Conservation (phyloP, 2,888 invertebrate genomes). For the Lasioglossum malachurum region DNA sequence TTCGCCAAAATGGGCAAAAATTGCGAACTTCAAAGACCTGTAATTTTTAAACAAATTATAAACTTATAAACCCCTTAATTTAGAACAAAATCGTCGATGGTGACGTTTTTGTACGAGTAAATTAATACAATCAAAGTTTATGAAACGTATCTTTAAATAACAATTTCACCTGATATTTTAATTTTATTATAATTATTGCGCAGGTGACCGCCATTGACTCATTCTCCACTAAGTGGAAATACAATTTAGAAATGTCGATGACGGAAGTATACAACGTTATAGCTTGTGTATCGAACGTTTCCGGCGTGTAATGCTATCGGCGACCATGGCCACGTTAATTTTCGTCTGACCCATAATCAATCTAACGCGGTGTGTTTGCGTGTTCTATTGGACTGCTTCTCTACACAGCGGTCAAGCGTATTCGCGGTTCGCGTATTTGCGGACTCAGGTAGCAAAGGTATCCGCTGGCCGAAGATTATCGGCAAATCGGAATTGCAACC, state of each 20-base stretch:
- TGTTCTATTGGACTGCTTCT: slow-evolving; percentile 50
- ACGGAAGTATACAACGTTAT: background rate
- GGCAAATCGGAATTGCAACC: slow-evolving; percentile 53
- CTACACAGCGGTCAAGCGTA: slow-evolving; percentile 40
- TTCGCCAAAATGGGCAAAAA: no score
- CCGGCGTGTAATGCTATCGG: slow-evolving; percentile 25
- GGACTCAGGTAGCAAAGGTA: slow-evolving; percentile 64
- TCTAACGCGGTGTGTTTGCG: slow-evolving; percentile 64
- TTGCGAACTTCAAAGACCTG: no score
- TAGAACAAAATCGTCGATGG: no score
- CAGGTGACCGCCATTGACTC: no score
- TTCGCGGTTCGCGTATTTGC: slow-evolving; percentile 64
- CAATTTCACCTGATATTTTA: no score
- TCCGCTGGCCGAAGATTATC: slow-evolving; percentile 58
- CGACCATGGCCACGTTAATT: slow-evolving; percentile 56
- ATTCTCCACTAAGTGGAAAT: background rate
- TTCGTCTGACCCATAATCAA: slow-evolving; percentile 66
- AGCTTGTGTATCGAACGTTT: background rate
- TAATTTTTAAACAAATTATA: no score
- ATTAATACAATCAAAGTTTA: no score
- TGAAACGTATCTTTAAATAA: no score
- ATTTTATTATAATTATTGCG: no score
- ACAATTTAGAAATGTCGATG: background rate
- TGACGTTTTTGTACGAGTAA: no score
- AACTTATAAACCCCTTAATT: no score